Evolutionary conservation across 2,888 invertebrate species (phyloP), one percentile per base, ranked within the genome.

Genomic region (Spodoptera littoralis): DNA sequence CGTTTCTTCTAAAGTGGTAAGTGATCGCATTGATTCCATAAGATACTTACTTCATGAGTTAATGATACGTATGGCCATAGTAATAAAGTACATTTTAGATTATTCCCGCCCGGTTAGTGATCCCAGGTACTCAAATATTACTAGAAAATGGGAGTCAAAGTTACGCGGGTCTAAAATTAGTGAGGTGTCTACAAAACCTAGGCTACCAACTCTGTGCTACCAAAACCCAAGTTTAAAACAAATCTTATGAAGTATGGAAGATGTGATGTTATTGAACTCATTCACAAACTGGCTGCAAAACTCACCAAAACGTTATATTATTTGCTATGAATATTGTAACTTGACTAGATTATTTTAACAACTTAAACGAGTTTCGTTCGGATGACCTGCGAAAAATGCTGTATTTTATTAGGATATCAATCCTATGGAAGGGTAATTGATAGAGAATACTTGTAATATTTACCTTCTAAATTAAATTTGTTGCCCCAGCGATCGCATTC

Each of bases 401-500:
- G 56, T 57, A 44, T 60, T 75, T 61, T 71, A 73, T 65, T 79
- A 76, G 43, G 61, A 63, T 56, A 54, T 60, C 52, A 49, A 48
- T 56, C 45, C 52, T 53, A 11, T 41, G 27, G 6, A 41, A 12
- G 5, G 2, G 1, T 1, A 50, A 11, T 18, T 24, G 8, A 24
- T 12, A 11, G 1, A 22, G 36, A 50, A 13, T 41, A 30, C 36
- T 6, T 43, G 46, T 22, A 12, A 46, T 53, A 47, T 58, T 95
- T 95, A 97, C 97, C 97, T 96, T 97, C 97, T 89, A 97, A 95
- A 94, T 97, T 96, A 92, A 96, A 97, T 92, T 96, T 96, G 85
- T 97, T 96, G 80, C 97, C 97, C 98, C 98, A 98, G 83, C 97
- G 96, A 90, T 98, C 98, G 90, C 97, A 97, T 94, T 98, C 98